A percentile compares a stretch with the other conserved stretches of the same genome.
These are phyloP conservation scores for Lepus americanus DNA, from an alignment of 2,113 vertebrate genomes.

Conservation along the genomic window DNA sequence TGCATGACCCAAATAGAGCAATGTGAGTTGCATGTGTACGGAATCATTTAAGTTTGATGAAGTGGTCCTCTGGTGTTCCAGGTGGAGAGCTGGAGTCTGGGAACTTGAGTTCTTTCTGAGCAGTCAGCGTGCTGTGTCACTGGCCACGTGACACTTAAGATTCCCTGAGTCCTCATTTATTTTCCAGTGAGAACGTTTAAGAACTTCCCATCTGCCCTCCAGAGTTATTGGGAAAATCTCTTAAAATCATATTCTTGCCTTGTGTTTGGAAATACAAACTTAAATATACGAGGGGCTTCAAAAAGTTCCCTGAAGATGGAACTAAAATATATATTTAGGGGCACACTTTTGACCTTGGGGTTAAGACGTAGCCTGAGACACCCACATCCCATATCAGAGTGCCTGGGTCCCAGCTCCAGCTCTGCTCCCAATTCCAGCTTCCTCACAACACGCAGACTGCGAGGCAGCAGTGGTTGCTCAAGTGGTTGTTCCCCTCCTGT, in stretches of 20 bases:
- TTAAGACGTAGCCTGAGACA: too few relatives aligned
- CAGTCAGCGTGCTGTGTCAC: background rate
- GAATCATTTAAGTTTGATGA: constrained; percentile 38
- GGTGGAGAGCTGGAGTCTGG: background rate
- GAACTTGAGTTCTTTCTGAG: background rate
- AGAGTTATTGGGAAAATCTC: background rate
- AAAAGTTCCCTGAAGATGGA: too few relatives aligned
- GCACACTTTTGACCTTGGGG: too few relatives aligned
- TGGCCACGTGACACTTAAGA: constrained; percentile 36
- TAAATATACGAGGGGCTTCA: too few relatives aligned
- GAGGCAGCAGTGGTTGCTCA: too few relatives aligned
- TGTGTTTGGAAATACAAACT: background rate
- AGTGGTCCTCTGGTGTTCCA: background rate
- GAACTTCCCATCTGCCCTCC: background rate
- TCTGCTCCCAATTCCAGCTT: too few relatives aligned
- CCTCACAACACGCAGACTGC: too few relatives aligned
- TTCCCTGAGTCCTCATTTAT: constrained; percentile 41
- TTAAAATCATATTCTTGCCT: background rate
- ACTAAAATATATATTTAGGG: too few relatives aligned
- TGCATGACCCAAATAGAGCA: constrained; percentile 39
- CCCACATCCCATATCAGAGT: too few relatives aligned
- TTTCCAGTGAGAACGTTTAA: background rate
- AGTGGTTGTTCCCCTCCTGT: too few relatives aligned
- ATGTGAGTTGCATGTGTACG: background rate
- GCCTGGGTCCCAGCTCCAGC: too few relatives aligned